These are phyloP conservation scores for Megastigmus dorsalis DNA, from an alignment of 2,888 invertebrate species.

Conservation along the genomic window DNA sequence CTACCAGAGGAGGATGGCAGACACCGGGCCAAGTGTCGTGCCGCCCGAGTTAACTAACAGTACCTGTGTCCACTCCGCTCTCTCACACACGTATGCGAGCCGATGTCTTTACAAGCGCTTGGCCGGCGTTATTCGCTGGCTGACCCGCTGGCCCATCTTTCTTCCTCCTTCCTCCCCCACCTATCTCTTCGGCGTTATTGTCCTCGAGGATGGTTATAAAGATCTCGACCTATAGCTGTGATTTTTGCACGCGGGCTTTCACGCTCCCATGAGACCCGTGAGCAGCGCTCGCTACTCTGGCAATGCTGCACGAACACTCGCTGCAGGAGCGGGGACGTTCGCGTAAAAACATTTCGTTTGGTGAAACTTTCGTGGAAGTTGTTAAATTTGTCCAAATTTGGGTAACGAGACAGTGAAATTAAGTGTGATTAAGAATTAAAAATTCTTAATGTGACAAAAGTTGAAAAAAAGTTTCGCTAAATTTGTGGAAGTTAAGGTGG, in stretches of 20 bases:
- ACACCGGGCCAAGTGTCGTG: slow-evolving; percentile 58
- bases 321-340: no score
- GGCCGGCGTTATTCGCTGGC: slow-evolving; percentile 53
- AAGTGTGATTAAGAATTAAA: no score
- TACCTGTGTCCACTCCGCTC: slow-evolving; percentile 56
- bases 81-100: slow-evolving; percentile 19
- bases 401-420: no score
- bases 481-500: no score
- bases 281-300: background rate
- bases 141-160: slow-evolving; percentile 57
- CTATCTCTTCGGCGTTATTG: slow-evolving; percentile 14
- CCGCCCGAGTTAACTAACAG: slow-evolving; percentile 60
- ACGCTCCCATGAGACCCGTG: background rate
- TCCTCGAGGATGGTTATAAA: slow-evolving; percentile 19
- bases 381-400: no score
- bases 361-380: no score
- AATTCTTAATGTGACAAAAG: no score
- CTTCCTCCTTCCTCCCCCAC: no score
- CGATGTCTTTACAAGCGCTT: slow-evolving; percentile 51
- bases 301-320: no score
- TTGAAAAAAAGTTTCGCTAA: no score
- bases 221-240: slow-evolving; percentile 5
- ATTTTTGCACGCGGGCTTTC: slow-evolving; percentile 22
- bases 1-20: slow-evolving; percentile 41
- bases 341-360: no score